Evolutionary conservation across 2,888 invertebrate genomes (phyloP), one percentile per base, ranked within the genome.

Genomic region (Icerya purchasi): DNA sequence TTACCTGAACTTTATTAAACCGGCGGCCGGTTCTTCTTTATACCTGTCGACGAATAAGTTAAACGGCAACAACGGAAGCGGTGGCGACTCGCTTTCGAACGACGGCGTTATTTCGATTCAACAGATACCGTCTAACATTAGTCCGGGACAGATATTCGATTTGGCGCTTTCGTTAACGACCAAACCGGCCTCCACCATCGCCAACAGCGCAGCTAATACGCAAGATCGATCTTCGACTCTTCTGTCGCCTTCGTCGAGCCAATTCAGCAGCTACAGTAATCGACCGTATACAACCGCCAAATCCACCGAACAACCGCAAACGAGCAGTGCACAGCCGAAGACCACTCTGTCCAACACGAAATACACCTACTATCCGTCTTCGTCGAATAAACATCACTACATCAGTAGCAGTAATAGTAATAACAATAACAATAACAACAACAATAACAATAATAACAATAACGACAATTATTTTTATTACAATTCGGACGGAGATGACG

Each of bases 1-100:
- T 54, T 62, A 72, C 3, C 65, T 65, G 36, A 63, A 65, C 56
- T 62, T 65, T 59, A 61, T 64, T 21, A 64, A 64, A 53, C 66
- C 66, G 2, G 63, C 64, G 24, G 50, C 62, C 14, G 8, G 14
- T 36, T 8, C 5, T 8, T 14, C 5, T 8, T 14, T 14, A 14
- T 36, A 8, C 36, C 8, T 8, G 5, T 36, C 36, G 5, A 8
- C 14, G 14, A 36, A 5, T 8, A 36, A 14, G 8, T 5, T 14
- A 5, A 36, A 14, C 14, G 14, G 36, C 14, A 14, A 14, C 14
- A 14, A 5, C 14, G 14, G 36, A 8, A 36, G 36, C 36, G 36
- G 36, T 36, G 14, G 36, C 14, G 14, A 36, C 14, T 5, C 14
- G 5, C 36, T 8, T 8, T 8, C 5, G 14, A 36, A 36, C 14